A percentile compares a stretch with the other conserved stretches of the same genome.
These are phyloP conservation scores for Mycogona germanica DNA, from an alignment of 2,888 invertebrate genomes.

Conservation along the genomic window DNA sequence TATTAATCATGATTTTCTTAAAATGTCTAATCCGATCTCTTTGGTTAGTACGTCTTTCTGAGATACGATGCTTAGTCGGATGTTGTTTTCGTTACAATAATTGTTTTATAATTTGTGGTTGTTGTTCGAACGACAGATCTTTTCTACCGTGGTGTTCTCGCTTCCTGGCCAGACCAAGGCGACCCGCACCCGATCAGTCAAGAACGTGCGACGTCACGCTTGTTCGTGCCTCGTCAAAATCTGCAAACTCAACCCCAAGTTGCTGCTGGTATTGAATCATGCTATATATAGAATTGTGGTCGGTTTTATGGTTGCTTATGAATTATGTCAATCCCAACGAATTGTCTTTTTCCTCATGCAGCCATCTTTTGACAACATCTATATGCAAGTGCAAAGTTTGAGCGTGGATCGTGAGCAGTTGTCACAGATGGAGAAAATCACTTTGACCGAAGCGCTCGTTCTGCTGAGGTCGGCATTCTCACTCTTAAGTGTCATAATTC, in stretches of 20 bases:
- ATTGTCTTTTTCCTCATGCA: constrained; percentile 19
- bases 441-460: constrained; percentile 61
- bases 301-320: background rate
- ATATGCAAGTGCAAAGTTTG: constrained; percentile 57
- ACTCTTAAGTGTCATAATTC: too few relatives aligned
- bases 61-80: background rate
- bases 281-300: background rate
- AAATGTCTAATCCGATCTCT: too few relatives aligned
- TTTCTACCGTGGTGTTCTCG: constrained; percentile 64
- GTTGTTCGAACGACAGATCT: too few relatives aligned
- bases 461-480: constrained; percentile 47
- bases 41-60: too few relatives aligned
- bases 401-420: constrained; percentile 51
- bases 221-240: constrained; percentile 82
- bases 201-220: constrained; percentile 77
- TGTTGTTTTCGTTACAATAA: constrained; percentile 14
- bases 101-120: too few relatives aligned
- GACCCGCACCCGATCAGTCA: constrained; percentile 56
- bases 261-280: constrained; percentile 45
- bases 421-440: constrained; percentile 69
- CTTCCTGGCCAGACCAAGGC: constrained; percentile 52
- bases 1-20: too few relatives aligned
- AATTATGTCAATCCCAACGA: too few relatives aligned
- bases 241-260: constrained; percentile 70
- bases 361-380: constrained; percentile 75